Percentiles rank a stretch among this genome's conserved stretches.
These are phyloP conservation scores for Actenoides hombroni DNA, from an alignment of 2,113 vertebrate species.

Conservation along the genomic window DNA sequence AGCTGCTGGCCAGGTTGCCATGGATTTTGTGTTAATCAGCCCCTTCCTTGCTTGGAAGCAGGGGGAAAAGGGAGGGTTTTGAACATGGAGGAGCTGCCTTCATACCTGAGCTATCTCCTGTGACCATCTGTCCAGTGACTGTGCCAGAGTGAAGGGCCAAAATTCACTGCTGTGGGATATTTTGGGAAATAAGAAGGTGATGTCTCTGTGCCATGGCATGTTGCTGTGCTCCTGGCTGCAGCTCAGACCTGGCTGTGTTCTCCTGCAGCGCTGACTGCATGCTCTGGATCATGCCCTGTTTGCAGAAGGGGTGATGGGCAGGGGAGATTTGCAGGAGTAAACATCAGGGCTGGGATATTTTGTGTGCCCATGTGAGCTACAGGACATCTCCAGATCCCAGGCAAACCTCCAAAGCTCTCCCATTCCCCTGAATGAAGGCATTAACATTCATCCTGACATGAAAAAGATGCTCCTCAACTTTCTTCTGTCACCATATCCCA, in stretches of 20 bases:
- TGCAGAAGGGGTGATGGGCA: not conserved
- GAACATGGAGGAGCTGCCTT: not conserved
- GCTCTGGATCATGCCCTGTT: rapidly evolving
- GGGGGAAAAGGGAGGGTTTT: not conserved
- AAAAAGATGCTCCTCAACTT: not conserved
- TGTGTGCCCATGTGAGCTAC: rapidly evolving
- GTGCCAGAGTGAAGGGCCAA: not conserved
- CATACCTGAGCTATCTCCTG: constrained; percentile 9
- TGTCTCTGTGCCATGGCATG: not conserved
- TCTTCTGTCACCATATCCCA: not conserved
- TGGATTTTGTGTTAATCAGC: constrained; percentile 33
- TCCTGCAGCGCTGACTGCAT: not conserved
- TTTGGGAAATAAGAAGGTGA: not conserved
- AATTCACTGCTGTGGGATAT: rapidly evolving
- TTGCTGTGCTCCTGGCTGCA: not conserved
- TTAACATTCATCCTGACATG: not conserved
- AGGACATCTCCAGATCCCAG: not conserved
- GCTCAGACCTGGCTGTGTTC: rapidly evolving
- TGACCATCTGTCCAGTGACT: not conserved
- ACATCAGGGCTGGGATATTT: rapidly evolving
- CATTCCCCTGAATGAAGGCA: not conserved
- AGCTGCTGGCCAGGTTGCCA: constrained; percentile 44
- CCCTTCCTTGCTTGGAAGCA: not conserved
- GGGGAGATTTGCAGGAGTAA: not conserved
- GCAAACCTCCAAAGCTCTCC: not conserved